These are phyloP conservation scores for Stomorhina lunata DNA, from an alignment of 2,888 invertebrate species.

Conservation along the genomic window DNA sequence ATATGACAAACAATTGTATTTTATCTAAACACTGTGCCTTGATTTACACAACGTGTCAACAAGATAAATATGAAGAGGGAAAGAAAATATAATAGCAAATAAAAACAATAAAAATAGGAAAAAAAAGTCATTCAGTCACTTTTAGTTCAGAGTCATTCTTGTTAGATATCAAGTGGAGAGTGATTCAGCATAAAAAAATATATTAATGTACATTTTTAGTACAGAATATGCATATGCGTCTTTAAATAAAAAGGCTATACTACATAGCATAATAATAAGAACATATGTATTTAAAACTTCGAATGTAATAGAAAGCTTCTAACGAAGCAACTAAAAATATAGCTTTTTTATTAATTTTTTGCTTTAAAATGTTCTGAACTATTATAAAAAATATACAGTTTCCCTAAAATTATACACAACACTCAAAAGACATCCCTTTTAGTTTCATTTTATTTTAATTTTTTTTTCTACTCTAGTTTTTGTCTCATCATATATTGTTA, in stretches of 20 bases:
- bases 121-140: conserved; percentile 32
- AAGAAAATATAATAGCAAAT: not conserved
- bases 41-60: conserved; percentile 24
- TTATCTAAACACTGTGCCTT: not conserved
- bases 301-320: too few species aligned
- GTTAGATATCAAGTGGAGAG: conserved; percentile 4
- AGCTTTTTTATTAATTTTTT: too few species aligned
- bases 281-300: too few species aligned
- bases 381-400: too few species aligned
- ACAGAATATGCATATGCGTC: too few species aligned
- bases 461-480: not conserved
- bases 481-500: conserved; percentile 32
- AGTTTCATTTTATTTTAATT: not conserved
- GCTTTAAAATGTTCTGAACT: too few species aligned
- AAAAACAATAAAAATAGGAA: conserved; percentile 3
- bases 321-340: too few species aligned
- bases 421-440: too few species aligned
- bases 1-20: conserved; percentile 6
- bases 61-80: not conserved
- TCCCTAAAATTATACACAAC: too few species aligned
- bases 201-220: too few species aligned
- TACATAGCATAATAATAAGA: too few species aligned
- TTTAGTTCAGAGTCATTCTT: conserved; percentile 31
- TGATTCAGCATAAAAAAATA: conserved; percentile 24
- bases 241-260: too few species aligned